Conservation (phyloP, 2,888 invertebrate species). For the Campaea margaritaria region DNA sequence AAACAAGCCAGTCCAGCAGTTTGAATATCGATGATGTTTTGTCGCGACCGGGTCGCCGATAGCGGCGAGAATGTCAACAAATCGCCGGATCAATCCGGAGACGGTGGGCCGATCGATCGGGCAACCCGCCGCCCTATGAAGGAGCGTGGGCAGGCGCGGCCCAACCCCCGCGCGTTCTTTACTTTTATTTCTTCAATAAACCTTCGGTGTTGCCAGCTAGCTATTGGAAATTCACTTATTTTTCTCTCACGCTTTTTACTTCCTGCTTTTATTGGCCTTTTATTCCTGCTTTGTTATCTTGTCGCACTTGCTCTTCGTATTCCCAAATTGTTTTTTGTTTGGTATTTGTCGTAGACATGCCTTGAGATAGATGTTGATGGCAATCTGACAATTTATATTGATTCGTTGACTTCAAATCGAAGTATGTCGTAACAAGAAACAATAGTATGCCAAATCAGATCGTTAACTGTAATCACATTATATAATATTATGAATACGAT, state of each 20-base stretch:
- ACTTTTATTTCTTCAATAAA: constrained; percentile 51
- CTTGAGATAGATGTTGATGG: too few relatives aligned
- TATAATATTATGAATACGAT: constrained; percentile 1
- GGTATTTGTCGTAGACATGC: too few relatives aligned
- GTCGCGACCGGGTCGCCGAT: constrained; percentile 17
- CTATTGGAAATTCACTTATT: constrained; percentile 15
- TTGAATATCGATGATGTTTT: constrained; percentile 48
- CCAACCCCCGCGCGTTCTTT: constrained; percentile 44
- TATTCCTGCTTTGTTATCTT: too few relatives aligned
- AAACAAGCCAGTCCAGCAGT: constrained; percentile 36
- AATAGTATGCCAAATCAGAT: constrained; percentile 1
- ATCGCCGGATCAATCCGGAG: constrained; percentile 22
- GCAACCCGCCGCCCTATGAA: constrained; percentile 43
- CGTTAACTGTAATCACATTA: constrained; percentile 3
- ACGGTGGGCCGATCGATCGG: constrained; percentile 49
- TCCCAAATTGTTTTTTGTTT: too few relatives aligned
- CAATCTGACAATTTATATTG: neutral
- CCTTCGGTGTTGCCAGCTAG: constrained; percentile 46
- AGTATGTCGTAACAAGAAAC: neutral
- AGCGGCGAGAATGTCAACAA: constrained; percentile 8
- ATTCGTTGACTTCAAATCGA: neutral
- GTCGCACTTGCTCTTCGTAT: too few relatives aligned
- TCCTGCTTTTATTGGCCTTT: neutral
- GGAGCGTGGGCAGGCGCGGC: constrained; percentile 51
- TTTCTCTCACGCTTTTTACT: neutral